Evolutionary conservation across 1,140 invertebrate species (phyloP), one percentile per base, ranked within the genome.

Genomic region (Drosophila ohnishii): DNA sequence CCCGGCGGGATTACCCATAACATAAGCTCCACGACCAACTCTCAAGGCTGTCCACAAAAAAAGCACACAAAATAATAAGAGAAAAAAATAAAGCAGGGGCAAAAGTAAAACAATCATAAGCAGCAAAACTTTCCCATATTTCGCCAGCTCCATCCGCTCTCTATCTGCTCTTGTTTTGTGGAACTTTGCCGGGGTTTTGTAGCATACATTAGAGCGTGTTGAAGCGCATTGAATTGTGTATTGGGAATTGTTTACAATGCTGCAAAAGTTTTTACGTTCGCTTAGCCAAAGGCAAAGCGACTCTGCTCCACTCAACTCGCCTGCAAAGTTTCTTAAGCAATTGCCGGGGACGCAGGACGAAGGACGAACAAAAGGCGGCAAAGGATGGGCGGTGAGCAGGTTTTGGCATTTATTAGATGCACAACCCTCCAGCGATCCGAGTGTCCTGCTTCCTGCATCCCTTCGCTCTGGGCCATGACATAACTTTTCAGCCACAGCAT

Each of bases 161-260:
- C 62, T 69, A 47, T 61, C 42, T 76, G 32, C 35, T 22, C 32
- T 25, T 19, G n/a, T 25, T 51, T 48, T 48, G 30, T 28, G 56
- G 32, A 57, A 64, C 37, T 64, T 64, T 62, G 19, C 39, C 47
- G 19, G 39, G 39, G 34, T 60, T 48, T 35, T 59, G 64, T 44
- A 80, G 84, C 83, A 87, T 87, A 83, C 84, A 87, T 87, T 87
- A 87, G 74, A 78, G 83, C 83, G 83, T 87, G 83, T 87, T 87
- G 83, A 87, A 87, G 83, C 83, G 83, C 83, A 87, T 87, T 87
- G 83, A 88, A 87, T 86, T 86, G 83, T 86, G 83, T 86, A 88
- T 86, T 87, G 83, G 84, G 83, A 87, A 88, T 88, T 87, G 83
- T 87, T 87, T 87, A 87, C 83, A 87, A 87, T 88, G 83, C 84